Base-by-base conservation (phyloP, 2,797 vertebrate genomes). In the Salmo trutta region DNA sequence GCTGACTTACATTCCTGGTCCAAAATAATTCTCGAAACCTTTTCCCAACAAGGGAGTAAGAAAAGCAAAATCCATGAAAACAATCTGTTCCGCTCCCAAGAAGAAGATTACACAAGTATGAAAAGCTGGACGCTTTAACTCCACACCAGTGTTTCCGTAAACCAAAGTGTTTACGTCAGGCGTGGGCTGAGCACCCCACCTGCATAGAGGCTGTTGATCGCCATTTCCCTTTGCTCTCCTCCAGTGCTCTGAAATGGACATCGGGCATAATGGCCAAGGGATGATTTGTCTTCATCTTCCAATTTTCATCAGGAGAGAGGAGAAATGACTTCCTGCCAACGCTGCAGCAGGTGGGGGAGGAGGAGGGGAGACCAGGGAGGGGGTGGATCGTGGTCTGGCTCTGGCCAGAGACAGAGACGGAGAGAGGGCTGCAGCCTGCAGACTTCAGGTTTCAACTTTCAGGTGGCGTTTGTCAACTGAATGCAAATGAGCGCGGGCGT, bases 261-360 rank as follows among this genome's bases (percentile, higher is more conserved):
- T 1, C 3, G 21, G 78, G 10, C 41, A 47, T 14, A 47, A 47
- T 14, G 10, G 82, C 74, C 59, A 83, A 82, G 64, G 68, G 76
- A 83, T 75, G 78, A 86, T 87, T 80, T 87, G 83, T 90, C 83
- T 85, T 87, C 73, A 82, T 86, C 84, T 83, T 77, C 66, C 6
- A 76, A 83, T 87, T 88, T 81, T 86, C 77, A 12, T 79, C 77
- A 66, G 75, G 17, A 68, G 75, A 78, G 21, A 65, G 74, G 77
- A 85, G 52, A 80, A 53, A 74, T 72, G 82, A 82, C 77, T 81
- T 85, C 73, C 73, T 89, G 82, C 81, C 81, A 78, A 36, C 74
- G 78, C 53, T 3, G 59, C 54, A 36, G 5, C 69, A 68, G 41
- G 41, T 47, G 10, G 41, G 41, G 41, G 41, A 47, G 14, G 41